phyloP scores from a whole-genome alignment of 2,797 vertebrate genomes.

The Cirrhinus molitorella region DNA sequence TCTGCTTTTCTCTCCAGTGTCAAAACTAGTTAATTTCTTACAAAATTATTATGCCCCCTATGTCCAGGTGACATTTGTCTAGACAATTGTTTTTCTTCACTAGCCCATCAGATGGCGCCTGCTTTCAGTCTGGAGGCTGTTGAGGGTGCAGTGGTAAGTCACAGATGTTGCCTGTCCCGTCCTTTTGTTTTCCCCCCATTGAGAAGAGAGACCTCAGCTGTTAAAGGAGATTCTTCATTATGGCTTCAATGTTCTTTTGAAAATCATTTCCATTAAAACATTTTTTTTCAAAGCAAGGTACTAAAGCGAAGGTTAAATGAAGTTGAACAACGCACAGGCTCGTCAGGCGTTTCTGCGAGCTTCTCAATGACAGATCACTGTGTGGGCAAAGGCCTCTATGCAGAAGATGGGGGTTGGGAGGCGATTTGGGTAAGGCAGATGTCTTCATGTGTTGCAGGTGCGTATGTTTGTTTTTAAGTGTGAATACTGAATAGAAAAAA shows the following conservation, averaged over 20 bases:
- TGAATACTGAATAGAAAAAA: background rate
- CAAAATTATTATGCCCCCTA: constrained; percentile 30
- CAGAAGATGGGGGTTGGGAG: constrained; percentile 8
- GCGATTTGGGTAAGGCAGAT: background rate
- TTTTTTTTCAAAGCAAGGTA: constrained; percentile 79
- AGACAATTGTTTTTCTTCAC: constrained; percentile 50
- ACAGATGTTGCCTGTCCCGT: constrained; percentile 83
- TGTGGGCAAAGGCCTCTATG: constrained; percentile 55
- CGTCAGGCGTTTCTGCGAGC: constrained; percentile 73
- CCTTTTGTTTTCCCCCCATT: constrained; percentile 79
- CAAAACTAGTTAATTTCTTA: constrained; percentile 26
- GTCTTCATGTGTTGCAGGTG: constrained; percentile 43
- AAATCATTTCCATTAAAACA: constrained; percentile 87
- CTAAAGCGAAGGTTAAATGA: constrained; percentile 86
- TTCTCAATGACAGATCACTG: constrained; percentile 58
- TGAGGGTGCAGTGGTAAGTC: constrained; percentile 67
- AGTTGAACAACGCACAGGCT: constrained; percentile 75
- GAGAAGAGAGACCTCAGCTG: constrained; percentile 85
- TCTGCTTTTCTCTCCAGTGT: background rate
- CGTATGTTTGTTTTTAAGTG: constrained; percentile 3
- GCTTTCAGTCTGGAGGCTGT: constrained; percentile 52
- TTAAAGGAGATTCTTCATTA: constrained; percentile 85
- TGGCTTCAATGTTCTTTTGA: constrained; percentile 86
- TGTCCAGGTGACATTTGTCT: constrained; percentile 44
- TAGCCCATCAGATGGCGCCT: constrained; percentile 76